phyloP scores from a whole-genome alignment of 2,888 invertebrate genomes.

The Pyrrhia umbra region DNA sequence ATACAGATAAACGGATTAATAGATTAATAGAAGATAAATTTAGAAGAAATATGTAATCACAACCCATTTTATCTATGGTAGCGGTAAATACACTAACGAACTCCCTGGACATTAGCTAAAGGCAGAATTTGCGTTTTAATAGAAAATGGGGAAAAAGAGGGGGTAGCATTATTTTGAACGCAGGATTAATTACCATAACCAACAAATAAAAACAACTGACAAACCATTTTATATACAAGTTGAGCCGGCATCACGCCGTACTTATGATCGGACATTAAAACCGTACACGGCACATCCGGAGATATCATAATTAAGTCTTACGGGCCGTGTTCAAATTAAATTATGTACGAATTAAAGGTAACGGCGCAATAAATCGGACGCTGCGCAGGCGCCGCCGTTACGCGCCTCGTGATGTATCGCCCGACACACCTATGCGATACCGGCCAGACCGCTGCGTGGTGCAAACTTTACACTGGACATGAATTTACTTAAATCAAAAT shows the following conservation, averaged over 20 bases:
- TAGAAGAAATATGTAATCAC: too few species aligned
- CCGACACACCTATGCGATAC: constrained; percentile 65
- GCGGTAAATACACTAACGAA: background rate
- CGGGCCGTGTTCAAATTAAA: constrained; percentile 85
- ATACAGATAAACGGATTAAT: too few species aligned
- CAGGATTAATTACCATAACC: constrained; percentile 34
- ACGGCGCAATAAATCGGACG: constrained; percentile 79
- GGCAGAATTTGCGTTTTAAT: background rate
- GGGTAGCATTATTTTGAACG: background rate
- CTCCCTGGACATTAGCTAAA: background rate
- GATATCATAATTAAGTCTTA: constrained; percentile 85
- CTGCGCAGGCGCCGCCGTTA: constrained; percentile 79
- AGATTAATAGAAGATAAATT: too few species aligned
- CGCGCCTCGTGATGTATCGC: constrained; percentile 78
- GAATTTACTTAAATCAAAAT: background rate
- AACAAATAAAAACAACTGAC: constrained; percentile 25
- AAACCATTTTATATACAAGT: constrained; percentile 30
- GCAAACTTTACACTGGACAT: constrained; percentile 5
- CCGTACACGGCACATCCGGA: constrained; percentile 66
- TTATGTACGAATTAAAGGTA: constrained; percentile 86
- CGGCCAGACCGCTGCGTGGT: constrained; percentile 48
- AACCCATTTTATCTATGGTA: too few species aligned
- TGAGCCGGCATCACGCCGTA: constrained; percentile 31
- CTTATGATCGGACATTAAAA: constrained; percentile 52
- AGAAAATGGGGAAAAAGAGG: background rate